Conservation (phyloP, 2,797 vertebrate species). For the Anguilla anguilla region DNA sequence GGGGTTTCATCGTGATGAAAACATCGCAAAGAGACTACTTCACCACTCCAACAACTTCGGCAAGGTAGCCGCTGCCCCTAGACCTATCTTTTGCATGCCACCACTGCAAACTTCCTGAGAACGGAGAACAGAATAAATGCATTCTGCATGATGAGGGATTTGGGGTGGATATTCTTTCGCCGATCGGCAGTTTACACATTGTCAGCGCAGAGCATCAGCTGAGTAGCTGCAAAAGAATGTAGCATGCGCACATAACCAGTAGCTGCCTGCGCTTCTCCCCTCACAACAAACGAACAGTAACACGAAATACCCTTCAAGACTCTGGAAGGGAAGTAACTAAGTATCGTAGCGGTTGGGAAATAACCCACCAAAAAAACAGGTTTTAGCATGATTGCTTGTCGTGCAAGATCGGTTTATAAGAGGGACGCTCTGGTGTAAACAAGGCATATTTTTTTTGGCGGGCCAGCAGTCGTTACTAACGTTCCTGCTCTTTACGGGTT, state of each 20-base stretch:
- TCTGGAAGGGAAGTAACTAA: slow-evolving; percentile 6
- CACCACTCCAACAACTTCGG: neutral
- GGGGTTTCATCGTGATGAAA: neutral
- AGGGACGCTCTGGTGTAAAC: slow-evolving; percentile 55
- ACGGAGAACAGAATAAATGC: neutral
- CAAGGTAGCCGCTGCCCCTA: neutral
- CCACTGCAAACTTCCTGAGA: neutral
- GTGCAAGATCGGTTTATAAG: slow-evolving; percentile 58
- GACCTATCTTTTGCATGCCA: neutral
- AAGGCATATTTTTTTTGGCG: slow-evolving; percentile 52
- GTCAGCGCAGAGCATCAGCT: neutral
- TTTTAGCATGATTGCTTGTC: slow-evolving; percentile 53
- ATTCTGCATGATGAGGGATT: neutral
- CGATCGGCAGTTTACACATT: slow-evolving; percentile 1
- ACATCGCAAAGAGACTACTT: neutral
- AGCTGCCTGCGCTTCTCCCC: neutral
- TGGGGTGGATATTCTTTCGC: neutral
- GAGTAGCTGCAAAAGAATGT: neutral
- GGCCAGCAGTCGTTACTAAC: slow-evolving; percentile 57
- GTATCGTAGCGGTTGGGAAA: too few species aligned
- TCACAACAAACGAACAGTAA: slow-evolving; percentile 4
- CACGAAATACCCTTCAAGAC: neutral
- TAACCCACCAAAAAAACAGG: slow-evolving; percentile 24
- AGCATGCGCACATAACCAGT: neutral
- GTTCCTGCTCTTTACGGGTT: slow-evolving; percentile 57